These are phyloP conservation scores for Dilophus febrilis DNA, from an alignment of 2,888 invertebrate species.

Conservation along the genomic window DNA sequence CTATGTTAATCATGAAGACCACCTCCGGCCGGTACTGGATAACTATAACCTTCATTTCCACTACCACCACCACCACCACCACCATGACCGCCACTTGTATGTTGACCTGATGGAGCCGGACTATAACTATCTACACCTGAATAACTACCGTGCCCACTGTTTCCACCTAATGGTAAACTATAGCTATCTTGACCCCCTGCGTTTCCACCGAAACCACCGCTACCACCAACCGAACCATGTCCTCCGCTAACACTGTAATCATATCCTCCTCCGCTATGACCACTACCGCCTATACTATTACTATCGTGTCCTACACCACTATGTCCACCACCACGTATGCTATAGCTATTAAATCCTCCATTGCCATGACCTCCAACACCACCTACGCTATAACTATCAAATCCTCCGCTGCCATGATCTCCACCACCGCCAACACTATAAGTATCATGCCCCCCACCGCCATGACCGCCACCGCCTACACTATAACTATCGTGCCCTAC, in stretches of 20 bases:
- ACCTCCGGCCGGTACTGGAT: constrained; percentile 1
- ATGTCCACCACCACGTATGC: neutral
- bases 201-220: neutral
- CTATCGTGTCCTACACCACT: constrained; percentile 1
- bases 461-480: neutral
- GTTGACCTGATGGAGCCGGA: neutral
- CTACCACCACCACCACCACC: too few species aligned
- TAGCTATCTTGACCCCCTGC: neutral
- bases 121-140: constrained; percentile 4
- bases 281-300: neutral
- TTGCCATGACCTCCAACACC: neutral
- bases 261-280: neutral
- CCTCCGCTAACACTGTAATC: neutral
- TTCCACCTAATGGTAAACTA: neutral
- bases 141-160: constrained; percentile 1
- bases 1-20: neutral
- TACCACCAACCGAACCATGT: neutral
- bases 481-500: neutral
- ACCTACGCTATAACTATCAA: neutral
- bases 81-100: neutral
- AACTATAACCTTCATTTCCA: neutral
- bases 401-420: neutral
- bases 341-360: neutral
- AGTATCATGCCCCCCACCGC: neutral
- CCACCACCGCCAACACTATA: neutral